These are phyloP conservation scores for Nezara viridula DNA, from an alignment of 2,888 invertebrate species.

Conservation along the genomic window DNA sequence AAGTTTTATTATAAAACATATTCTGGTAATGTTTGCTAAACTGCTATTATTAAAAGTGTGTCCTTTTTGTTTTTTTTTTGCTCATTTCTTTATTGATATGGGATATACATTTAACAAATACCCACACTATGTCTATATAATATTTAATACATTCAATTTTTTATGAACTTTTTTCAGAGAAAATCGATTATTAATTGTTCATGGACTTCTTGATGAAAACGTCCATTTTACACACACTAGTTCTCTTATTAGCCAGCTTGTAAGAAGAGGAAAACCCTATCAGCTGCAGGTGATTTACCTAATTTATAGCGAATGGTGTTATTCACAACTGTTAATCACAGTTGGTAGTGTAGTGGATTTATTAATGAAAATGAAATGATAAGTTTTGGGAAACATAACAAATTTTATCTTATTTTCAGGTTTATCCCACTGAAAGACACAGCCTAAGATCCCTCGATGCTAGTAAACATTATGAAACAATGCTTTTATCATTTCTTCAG, in stretches of 20 bases:
- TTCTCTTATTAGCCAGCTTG: slow-evolving; percentile 88
- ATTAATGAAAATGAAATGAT: not conserved
- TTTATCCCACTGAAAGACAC: slow-evolving; percentile 97
- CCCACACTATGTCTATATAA: too few species aligned
- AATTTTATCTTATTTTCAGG: slow-evolving; percentile 74
- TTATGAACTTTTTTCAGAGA: slow-evolving; percentile 74
- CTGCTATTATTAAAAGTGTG: too few species aligned
- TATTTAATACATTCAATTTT: too few species aligned
- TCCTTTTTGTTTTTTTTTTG: not conserved
- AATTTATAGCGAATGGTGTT: not conserved
- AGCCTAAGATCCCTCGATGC: slow-evolving; percentile 93
- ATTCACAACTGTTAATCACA: not conserved
- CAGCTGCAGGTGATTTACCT: slow-evolving; percentile 78
- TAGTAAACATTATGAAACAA: slow-evolving; percentile 97
- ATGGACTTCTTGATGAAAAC: slow-evolving; percentile 98
- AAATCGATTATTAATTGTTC: slow-evolving; percentile 92
- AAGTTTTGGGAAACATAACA: not conserved
- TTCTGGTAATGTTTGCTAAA: too few species aligned
- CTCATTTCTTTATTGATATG: not conserved
- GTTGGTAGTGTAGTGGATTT: not conserved
- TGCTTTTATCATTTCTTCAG: slow-evolving; percentile 91
- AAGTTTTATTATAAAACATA: too few species aligned
- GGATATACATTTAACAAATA: too few species aligned
- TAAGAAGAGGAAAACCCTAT: slow-evolving; percentile 96
- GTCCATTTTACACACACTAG: slow-evolving; percentile 98